Evolutionary conservation across 2,888 invertebrate genomes (phyloP).

Genomic region (Pristionchus maxplancki): DNA sequence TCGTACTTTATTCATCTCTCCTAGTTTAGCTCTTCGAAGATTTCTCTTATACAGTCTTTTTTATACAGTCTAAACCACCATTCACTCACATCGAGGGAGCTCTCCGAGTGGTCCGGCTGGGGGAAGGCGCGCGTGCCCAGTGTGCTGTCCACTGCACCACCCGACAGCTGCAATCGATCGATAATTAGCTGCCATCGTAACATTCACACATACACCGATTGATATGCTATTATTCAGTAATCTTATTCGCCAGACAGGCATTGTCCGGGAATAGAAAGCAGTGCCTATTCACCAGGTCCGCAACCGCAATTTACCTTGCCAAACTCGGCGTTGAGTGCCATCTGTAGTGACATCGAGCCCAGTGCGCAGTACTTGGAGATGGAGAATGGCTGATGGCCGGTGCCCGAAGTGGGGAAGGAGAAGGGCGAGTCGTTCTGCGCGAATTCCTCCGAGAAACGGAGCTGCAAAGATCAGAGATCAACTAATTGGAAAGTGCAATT

Average conservation of each 20-base stretch:
- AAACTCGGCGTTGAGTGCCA: conserved; percentile 38
- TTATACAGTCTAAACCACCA: not conserved
- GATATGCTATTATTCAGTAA: not conserved
- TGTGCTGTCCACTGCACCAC: not conserved
- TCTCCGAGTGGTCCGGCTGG: not conserved
- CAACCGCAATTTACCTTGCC: not conserved
- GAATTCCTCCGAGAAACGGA: conserved; percentile 2
- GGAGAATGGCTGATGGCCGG: conserved; percentile 19
- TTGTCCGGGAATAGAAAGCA: no score
- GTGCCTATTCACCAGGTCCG: no score
- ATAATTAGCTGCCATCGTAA: not conserved
- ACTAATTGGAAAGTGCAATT: no score
- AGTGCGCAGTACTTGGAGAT: not conserved
- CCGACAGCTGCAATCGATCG: not conserved
- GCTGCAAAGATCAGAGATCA: not conserved
- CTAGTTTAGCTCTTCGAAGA: not conserved
- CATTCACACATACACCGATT: not conserved
- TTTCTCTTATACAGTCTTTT: not conserved
- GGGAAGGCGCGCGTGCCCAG: conserved; percentile 23
- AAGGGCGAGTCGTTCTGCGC: conserved; percentile 8
- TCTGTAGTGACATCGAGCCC: conserved; percentile 7
- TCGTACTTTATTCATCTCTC: no score
- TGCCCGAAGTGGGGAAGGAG: not conserved
- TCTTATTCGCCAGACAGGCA: no score
- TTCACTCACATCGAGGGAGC: conserved; percentile 10